Conservation (phyloP, 2,888 invertebrate genomes). For the Apodemia hepburni region DNA sequence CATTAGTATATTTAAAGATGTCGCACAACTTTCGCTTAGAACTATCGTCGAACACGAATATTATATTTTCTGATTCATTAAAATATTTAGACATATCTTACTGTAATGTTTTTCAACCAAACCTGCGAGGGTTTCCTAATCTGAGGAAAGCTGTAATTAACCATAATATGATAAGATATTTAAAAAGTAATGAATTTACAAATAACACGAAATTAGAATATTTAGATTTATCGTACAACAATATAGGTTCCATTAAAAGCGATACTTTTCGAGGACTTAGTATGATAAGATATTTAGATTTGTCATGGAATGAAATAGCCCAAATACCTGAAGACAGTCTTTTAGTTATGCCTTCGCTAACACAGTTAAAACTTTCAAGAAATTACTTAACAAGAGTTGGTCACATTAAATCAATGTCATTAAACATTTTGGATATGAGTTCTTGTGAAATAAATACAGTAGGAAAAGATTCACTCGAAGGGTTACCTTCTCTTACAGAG, state of each 20-base stretch:
- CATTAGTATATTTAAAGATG: constrained; percentile 80
- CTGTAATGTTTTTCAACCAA: constrained; percentile 81
- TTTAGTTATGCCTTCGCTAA: constrained; percentile 79
- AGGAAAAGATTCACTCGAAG: constrained; percentile 77
- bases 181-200: constrained; percentile 80
- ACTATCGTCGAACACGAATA: constrained; percentile 56
- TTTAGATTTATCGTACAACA: constrained; percentile 84
- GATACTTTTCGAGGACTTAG: constrained; percentile 81
- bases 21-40: constrained; percentile 81
- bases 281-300: constrained; percentile 81
- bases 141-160: constrained; percentile 79
- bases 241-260: constrained; percentile 79
- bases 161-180: constrained; percentile 81
- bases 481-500: constrained; percentile 78
- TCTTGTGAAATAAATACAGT: constrained; percentile 83
- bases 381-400: constrained; percentile 82
- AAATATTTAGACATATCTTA: constrained; percentile 80
- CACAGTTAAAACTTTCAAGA: constrained; percentile 81
- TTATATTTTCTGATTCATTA: constrained; percentile 73
- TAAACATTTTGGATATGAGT: constrained; percentile 81
- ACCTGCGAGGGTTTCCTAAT: constrained; percentile 81
- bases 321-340: constrained; percentile 80
- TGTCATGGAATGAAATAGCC: constrained; percentile 85
- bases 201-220: constrained; percentile 81
- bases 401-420: constrained; percentile 77